Evolutionary conservation across 30 jellyfish, hydroid and myxozoan genomes (phyloP).

Genomic region (Hydractinia symbiolongicarpus): DNA sequence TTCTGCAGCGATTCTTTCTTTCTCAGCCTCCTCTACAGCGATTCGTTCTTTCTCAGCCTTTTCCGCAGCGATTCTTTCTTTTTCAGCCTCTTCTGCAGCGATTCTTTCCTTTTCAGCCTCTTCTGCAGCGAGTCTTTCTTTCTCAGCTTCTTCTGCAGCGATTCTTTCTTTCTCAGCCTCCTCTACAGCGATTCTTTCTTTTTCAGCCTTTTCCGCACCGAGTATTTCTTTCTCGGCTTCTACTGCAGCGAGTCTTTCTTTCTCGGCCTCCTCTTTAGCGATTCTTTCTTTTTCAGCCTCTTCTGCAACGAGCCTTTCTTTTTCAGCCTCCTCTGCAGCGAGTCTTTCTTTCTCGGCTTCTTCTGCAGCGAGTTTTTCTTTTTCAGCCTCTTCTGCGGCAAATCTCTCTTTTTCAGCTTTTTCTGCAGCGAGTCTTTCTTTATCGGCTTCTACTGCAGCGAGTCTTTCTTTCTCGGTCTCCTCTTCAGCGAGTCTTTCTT

Average conservation of each 20-base stretch:
- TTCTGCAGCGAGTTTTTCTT: slow-evolving; percentile 24
- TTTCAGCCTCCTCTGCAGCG: slow-evolving; percentile 39
- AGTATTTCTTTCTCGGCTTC: slow-evolving; percentile 29
- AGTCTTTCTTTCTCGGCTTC: slow-evolving; percentile 24
- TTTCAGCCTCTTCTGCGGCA: slow-evolving; percentile 29
- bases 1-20: slow-evolving; percentile 20
- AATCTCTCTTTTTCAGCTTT: slow-evolving; percentile 24
- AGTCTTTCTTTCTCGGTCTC: slow-evolving; percentile 17
- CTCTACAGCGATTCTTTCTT: slow-evolving; percentile 26
- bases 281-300: slow-evolving; percentile 29
- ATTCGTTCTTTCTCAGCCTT: slow-evolving; percentile 30
- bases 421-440: slow-evolving; percentile 23
- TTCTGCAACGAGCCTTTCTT: slow-evolving; percentile 23
- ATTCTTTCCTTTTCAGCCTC: slow-evolving; percentile 25
- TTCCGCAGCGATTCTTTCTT: slow-evolving; percentile 17
- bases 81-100: slow-evolving; percentile 39
- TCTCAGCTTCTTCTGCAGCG: slow-evolving; percentile 41
- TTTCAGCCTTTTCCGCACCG: slow-evolving; percentile 26
- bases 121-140: slow-evolving; percentile 15
- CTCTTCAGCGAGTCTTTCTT: slow-evolving; percentile 14
- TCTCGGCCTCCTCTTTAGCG: slow-evolving; percentile 14
- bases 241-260: slow-evolving; percentile 23
- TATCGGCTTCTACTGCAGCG: slow-evolving; percentile 27
- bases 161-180: slow-evolving; percentile 21
- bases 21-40: slow-evolving; percentile 33